Percentiles rank a stretch among this genome's conserved stretches.
Conservation (phyloP, 1,140 invertebrate species). For the Saccostrea cuccullata region DNA sequence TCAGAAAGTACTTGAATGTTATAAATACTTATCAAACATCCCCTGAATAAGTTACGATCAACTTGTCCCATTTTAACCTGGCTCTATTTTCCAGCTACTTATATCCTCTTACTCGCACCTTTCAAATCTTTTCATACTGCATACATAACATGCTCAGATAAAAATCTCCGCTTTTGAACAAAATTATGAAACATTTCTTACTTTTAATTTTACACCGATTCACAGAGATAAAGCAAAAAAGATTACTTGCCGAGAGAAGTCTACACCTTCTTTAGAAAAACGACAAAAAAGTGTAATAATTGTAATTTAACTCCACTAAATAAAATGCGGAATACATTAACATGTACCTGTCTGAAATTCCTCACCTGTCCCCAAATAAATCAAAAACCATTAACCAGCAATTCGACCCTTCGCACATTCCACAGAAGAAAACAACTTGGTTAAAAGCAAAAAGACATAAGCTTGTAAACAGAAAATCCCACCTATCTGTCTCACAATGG, state of each 20-base stretch:
- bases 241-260: neutral
- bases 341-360: neutral
- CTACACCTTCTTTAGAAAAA: neutral
- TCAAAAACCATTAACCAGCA: neutral
- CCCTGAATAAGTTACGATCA: too few relatives aligned
- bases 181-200: neutral
- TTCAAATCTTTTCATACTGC: neutral
- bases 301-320: neutral
- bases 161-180: neutral
- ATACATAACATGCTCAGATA: neutral
- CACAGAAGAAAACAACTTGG: constrained; percentile 3
- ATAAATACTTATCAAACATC: too few relatives aligned
- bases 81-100: too few relatives aligned
- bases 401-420: constrained; percentile 1
- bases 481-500: neutral
- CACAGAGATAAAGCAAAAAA: neutral
- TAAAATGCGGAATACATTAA: constrained; percentile 12
- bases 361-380: neutral
- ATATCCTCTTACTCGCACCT: too few relatives aligned
- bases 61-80: too few relatives aligned
- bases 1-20: too few relatives aligned
- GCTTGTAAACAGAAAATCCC: neutral
- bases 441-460: neutral
- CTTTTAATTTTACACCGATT: neutral
- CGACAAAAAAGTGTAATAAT: neutral